Evolutionary conservation across 1,140 invertebrate species (phyloP).

Genomic region (Bombyx mandarina): DNA sequence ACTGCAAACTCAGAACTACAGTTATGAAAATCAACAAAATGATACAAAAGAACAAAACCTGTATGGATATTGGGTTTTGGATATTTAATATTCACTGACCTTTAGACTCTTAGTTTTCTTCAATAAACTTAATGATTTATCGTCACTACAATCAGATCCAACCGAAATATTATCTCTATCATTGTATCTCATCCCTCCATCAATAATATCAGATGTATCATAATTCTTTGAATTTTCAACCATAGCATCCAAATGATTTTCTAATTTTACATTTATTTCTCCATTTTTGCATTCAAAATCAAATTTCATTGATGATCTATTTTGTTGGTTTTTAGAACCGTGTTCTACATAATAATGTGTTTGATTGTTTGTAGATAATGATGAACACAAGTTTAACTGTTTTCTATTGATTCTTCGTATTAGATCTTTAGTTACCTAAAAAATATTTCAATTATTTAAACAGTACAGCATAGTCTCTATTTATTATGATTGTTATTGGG

Average conservation of each 20-base stretch:
- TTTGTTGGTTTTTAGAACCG: neutral
- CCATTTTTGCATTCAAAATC: slow-evolving; percentile 1
- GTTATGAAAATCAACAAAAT: no score
- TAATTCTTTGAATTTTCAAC: neutral
- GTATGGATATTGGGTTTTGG: no score
- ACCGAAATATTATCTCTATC: no score
- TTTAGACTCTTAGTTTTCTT: no score
- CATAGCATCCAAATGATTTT: slow-evolving; percentile 10
- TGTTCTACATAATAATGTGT: no score
- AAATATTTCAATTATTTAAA: slow-evolving; percentile 2
- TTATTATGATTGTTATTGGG: neutral
- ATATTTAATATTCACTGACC: no score
- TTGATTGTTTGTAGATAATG: neutral
- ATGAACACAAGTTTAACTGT: slow-evolving; percentile 12
- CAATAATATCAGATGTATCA: neutral
- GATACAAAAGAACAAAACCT: no score
- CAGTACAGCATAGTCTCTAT: neutral
- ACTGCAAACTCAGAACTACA: no score
- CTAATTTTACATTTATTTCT: slow-evolving; percentile 11
- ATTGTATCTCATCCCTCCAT: no score
- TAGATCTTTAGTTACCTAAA: slow-evolving; percentile 17
- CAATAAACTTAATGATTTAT: no score
- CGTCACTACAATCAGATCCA: no score
- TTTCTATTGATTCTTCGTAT: slow-evolving; percentile 10
- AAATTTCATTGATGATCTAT: slow-evolving; percentile 1